Conservation (phyloP, 2,888 invertebrate genomes). For the Stenodema calcarata region DNA sequence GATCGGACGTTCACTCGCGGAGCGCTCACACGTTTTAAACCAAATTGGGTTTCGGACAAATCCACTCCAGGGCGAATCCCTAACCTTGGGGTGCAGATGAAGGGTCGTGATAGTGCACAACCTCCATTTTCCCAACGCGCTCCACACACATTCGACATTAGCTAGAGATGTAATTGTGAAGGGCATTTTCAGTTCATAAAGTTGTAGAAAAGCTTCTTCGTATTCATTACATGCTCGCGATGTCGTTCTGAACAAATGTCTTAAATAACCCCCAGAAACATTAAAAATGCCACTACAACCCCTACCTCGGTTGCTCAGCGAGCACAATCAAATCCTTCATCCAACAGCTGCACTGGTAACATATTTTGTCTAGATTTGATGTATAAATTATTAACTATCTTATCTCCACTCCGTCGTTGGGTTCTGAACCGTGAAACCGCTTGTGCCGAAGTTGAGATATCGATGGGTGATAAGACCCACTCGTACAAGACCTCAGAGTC, state of each 20-base stretch:
- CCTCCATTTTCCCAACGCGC: not conserved
- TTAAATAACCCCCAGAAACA: too few species aligned
- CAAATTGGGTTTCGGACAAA: not conserved
- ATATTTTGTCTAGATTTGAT: too few species aligned
- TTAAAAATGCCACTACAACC: too few species aligned
- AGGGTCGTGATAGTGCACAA: conserved; percentile 32
- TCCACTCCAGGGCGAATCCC: not conserved
- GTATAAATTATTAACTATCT: too few species aligned
- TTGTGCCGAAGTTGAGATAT: not conserved
- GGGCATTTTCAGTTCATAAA: too few species aligned
- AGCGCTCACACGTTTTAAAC: not conserved
- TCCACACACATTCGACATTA: conserved; percentile 5
- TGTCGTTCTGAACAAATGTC: too few species aligned
- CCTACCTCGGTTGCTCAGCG: too few species aligned
- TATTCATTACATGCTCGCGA: too few species aligned
- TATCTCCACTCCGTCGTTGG: too few species aligned
- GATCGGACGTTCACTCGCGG: not conserved
- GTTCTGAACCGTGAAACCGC: not conserved
- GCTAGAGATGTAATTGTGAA: not conserved
- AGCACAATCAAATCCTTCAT: too few species aligned
- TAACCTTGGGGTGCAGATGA: not conserved
- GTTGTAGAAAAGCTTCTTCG: too few species aligned
- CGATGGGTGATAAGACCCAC: not conserved
- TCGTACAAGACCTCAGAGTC: not conserved
- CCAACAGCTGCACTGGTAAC: too few species aligned